These are phyloP conservation scores for Mus pahari DNA, from an alignment of 2,113 vertebrate genomes.

Conservation along the genomic window DNA sequence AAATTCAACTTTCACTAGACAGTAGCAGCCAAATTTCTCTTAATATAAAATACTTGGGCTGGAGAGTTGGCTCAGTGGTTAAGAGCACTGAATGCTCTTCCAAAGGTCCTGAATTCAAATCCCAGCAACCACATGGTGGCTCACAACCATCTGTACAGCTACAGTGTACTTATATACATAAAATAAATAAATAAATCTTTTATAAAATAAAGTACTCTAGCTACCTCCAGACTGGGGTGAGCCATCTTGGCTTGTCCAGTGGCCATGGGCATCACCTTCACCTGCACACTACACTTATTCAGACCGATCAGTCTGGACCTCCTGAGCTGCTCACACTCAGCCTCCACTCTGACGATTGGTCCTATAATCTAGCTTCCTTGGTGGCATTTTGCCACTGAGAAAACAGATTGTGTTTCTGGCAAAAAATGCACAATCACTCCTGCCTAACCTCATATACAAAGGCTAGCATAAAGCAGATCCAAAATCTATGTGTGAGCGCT, in stretches of 20 bases:
- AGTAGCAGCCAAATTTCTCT: background rate
- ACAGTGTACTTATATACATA: too few species aligned
- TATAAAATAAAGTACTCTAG: background rate
- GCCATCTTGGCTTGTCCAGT: background rate
- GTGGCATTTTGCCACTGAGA: background rate
- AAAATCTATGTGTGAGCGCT: background rate
- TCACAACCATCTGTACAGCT: too few species aligned
- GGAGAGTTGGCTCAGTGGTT: too few species aligned
- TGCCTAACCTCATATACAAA: background rate
- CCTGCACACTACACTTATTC: background rate
- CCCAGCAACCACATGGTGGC: too few species aligned
- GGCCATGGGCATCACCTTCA: background rate
- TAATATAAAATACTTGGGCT: background rate
- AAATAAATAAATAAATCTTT: too few species aligned
- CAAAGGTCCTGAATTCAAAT: too few species aligned
- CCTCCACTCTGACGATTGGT: background rate
- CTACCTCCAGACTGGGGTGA: background rate
- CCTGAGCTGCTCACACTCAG: background rate
- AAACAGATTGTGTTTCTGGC: conserved; percentile 21
- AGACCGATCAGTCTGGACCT: background rate
- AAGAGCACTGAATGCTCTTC: too few species aligned
- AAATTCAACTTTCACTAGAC: conserved; percentile 34
- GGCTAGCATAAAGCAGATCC: background rate
- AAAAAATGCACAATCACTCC: background rate
- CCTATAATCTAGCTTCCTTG: background rate